phyloP scores from a whole-genome alignment of 2,797 vertebrate genomes.

The Lutjanus campechanus region DNA sequence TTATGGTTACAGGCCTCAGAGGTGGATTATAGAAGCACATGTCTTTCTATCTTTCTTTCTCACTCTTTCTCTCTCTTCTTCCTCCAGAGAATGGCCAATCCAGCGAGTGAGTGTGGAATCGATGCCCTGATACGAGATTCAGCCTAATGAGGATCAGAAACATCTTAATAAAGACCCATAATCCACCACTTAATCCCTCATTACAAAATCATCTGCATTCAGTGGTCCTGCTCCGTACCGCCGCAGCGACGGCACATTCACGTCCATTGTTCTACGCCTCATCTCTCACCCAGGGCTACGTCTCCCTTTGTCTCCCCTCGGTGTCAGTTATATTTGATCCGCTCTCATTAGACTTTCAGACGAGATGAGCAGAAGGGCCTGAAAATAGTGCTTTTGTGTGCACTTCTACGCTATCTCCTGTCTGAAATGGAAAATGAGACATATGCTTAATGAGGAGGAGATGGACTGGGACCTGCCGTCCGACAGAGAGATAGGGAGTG shows the following conservation, averaged over 20 bases:
- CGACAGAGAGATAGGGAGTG: slow-evolving; percentile 56
- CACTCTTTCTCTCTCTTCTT: slow-evolving; percentile 54
- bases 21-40: slow-evolving; percentile 49
- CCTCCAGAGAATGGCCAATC: slow-evolving; percentile 75
- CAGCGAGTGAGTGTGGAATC: slow-evolving; percentile 74
- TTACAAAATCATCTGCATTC: slow-evolving; percentile 87
- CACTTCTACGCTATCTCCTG: slow-evolving; percentile 78
- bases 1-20: slow-evolving; percentile 17
- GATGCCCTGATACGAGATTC: slow-evolving; percentile 83
- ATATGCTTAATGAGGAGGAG: slow-evolving; percentile 87
- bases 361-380: slow-evolving; percentile 73
- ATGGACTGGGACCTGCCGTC: slow-evolving; percentile 65
- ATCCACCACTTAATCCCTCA: slow-evolving; percentile 88
- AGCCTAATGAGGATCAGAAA: slow-evolving; percentile 88
- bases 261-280: slow-evolving; percentile 81
- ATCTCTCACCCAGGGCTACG: slow-evolving; percentile 71
- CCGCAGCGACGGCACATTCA: slow-evolving; percentile 73
- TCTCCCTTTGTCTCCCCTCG: slow-evolving; percentile 77
- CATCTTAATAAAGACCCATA: slow-evolving; percentile 89
- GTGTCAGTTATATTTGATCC: slow-evolving; percentile 82
- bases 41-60: slow-evolving; percentile 52
- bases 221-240: slow-evolving; percentile 68
- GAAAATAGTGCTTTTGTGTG: slow-evolving; percentile 86
- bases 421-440: slow-evolving; percentile 86
- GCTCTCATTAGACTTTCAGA: slow-evolving; percentile 86